Evolutionary conservation across 2,113 vertebrate genomes (phyloP).

Genomic region (Thinocorus orbignyianus): DNA sequence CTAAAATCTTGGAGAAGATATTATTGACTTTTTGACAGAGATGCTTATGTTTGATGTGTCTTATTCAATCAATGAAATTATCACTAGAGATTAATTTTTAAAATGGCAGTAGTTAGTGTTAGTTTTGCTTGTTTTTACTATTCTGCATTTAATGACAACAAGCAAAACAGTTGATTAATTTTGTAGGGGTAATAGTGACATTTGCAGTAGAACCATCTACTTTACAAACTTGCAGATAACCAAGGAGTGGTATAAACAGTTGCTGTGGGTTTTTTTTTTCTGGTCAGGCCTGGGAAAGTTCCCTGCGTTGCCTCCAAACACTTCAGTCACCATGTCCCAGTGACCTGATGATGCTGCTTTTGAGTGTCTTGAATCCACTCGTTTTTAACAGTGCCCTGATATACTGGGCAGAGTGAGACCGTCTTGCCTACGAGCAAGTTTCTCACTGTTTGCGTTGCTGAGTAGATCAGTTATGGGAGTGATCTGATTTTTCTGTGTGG

Average conservation of each 20-base stretch:
- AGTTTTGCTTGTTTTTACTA: background rate
- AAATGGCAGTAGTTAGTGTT: background rate
- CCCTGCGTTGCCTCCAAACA: background rate
- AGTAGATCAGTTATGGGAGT: background rate
- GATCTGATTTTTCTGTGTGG: background rate
- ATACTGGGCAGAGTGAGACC: background rate
- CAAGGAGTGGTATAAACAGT: background rate
- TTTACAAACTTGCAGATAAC: background rate
- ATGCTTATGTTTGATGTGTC: background rate
- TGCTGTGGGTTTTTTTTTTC: background rate
- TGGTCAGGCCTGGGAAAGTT: background rate
- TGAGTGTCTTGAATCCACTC: background rate
- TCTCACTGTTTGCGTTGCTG: background rate
- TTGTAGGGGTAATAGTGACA: background rate
- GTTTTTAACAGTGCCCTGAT: background rate
- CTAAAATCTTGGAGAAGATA: background rate
- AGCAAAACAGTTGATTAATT: background rate
- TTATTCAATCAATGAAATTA: background rate
- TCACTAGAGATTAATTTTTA: background rate
- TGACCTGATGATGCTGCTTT: background rate
- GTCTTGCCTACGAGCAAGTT: background rate
- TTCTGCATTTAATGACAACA: background rate
- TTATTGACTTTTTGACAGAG: background rate
- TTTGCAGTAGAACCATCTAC: background rate
- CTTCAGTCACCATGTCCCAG: background rate